Percentiles rank a stretch among this genome's conserved stretches.
Conservation (phyloP, 2,797 vertebrate species). For the Acestrorhynchus altus region DNA sequence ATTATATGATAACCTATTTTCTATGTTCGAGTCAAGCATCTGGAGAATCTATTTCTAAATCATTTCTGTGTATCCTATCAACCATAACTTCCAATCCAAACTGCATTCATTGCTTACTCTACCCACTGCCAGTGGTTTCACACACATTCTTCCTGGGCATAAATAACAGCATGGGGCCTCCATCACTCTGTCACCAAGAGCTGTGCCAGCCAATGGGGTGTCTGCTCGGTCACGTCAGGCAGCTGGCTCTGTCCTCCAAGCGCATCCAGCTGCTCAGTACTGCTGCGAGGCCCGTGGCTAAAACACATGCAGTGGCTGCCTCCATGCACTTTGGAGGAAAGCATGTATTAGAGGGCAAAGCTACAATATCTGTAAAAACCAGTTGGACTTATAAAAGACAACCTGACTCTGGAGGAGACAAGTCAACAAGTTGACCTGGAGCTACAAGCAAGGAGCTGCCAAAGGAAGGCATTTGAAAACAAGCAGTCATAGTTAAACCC, state of each 20-base stretch:
- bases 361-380: constrained; percentile 22
- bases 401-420: neutral
- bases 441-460: neutral
- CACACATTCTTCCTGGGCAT: constrained; percentile 1
- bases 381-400: constrained; percentile 26
- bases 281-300: constrained; percentile 17
- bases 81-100: constrained; percentile 12
- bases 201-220: constrained; percentile 32
- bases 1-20: no score
- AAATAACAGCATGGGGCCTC: constrained; percentile 20
- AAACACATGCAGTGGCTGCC: neutral
- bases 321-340: constrained; percentile 1
- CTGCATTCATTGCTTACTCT: neutral
- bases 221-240: constrained; percentile 23
- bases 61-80: no score
- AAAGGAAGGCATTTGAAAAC: constrained; percentile 32
- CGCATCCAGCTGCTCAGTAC: constrained; percentile 34
- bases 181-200: neutral
- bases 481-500: constrained; percentile 23
- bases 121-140: constrained; percentile 13
- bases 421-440: constrained; percentile 16
- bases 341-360: neutral
- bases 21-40: no score
- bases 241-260: constrained; percentile 13
- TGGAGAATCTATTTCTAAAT: constrained; percentile 11